These are phyloP conservation scores for Planococcus citri DNA, from an alignment of 1,140 invertebrate species.

Conservation along the genomic window DNA sequence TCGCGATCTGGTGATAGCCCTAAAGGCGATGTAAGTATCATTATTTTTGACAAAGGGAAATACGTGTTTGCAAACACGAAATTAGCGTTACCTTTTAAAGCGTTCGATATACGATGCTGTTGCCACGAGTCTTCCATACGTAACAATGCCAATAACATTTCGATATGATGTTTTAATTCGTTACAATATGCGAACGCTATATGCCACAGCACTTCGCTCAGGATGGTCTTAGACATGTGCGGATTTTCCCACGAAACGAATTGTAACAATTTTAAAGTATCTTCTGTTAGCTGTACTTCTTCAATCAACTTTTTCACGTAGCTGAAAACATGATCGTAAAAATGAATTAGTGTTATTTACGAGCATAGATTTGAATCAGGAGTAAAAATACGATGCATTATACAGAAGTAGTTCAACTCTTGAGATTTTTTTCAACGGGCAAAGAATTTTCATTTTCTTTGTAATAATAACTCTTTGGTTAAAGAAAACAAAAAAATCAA, in stretches of 20 bases:
- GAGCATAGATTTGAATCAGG: too few relatives aligned
- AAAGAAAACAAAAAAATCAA: not conserved
- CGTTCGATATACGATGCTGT: constrained; percentile 79
- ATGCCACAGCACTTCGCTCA: constrained; percentile 84
- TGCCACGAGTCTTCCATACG: constrained; percentile 93
- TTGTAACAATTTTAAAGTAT: constrained; percentile 74
- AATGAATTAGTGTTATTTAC: not conserved
- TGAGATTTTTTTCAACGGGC: too few relatives aligned
- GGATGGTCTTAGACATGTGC: constrained; percentile 72
- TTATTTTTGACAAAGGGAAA: too few relatives aligned
- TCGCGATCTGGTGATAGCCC: constrained; percentile 82
- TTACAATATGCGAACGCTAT: constrained; percentile 91
- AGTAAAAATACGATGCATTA: too few relatives aligned
- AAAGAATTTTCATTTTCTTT: too few relatives aligned
- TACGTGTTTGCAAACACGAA: not conserved
- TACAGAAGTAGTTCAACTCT: too few relatives aligned
- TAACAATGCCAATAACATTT: constrained; percentile 73
- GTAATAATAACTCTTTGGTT: too few relatives aligned
- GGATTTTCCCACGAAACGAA: constrained; percentile 96
- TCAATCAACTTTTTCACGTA: constrained; percentile 94
- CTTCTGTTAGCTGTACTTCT: constrained; percentile 81
- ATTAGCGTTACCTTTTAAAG: constrained; percentile 55
- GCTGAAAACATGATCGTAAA: constrained; percentile 41
- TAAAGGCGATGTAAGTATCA: constrained; percentile 28
- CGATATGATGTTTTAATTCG: constrained; percentile 81